These are phyloP conservation scores for Corticium candelabrum DNA, from an alignment of 37 sponge, comb jelly and placozoan species.

Conservation along the genomic window DNA sequence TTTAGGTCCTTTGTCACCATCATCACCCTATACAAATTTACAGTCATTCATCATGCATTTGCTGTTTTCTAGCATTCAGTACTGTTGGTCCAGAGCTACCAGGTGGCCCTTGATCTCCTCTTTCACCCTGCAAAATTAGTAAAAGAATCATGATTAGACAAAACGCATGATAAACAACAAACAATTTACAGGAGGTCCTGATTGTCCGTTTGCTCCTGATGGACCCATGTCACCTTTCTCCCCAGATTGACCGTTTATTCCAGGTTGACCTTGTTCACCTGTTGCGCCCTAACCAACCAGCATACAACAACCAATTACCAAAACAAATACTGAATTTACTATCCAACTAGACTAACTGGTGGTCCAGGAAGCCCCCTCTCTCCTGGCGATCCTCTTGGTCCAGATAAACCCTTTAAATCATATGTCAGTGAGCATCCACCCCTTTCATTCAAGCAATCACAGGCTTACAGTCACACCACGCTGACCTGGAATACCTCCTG, in stretches of 20 bases:
- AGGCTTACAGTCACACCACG: too few relatives aligned
- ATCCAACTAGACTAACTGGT: not conserved
- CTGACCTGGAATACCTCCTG: too few relatives aligned
- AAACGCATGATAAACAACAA: not conserved
- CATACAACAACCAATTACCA: too few relatives aligned
- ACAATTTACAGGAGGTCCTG: not conserved
- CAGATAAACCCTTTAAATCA: not conserved
- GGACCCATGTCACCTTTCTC: not conserved
- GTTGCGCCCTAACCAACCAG: not conserved
- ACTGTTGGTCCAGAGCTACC: not conserved
- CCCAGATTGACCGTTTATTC: not conserved
- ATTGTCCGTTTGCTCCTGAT: not conserved
- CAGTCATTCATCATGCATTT: too few relatives aligned
- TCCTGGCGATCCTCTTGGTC: not conserved
- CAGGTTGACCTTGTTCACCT: not conserved
- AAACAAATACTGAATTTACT: too few relatives aligned
- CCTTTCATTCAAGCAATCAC: too few relatives aligned
- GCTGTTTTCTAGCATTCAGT: too few relatives aligned
- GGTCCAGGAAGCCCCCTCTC: not conserved
- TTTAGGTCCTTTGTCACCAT: not conserved
- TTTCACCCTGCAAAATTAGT: not conserved
- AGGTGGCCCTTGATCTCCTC: not conserved
- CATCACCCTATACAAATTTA: not conserved
- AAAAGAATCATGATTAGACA: too few relatives aligned
- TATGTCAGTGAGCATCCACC: too few relatives aligned